Conservation (phyloP, 2,113 vertebrate genomes). For the Percopsis transmontana region DNA sequence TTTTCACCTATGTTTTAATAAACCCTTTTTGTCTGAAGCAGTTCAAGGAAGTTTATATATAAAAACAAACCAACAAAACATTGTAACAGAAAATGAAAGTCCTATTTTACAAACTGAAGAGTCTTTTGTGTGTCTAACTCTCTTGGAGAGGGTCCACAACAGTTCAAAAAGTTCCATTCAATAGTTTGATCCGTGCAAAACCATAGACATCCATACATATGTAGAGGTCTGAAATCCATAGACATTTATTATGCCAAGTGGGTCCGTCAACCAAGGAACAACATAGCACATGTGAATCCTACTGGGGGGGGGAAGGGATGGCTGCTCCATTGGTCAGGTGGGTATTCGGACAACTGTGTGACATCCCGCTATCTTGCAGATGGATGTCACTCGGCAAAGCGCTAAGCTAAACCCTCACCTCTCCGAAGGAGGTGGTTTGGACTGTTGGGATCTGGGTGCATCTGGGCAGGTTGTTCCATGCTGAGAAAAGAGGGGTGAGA, state of each 20-base stretch:
- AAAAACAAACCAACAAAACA: constrained; percentile 78
- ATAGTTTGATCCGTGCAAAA: constrained; percentile 32
- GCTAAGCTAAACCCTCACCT: constrained; percentile 41
- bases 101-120: constrained; percentile 58
- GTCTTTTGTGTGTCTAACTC: constrained; percentile 64
- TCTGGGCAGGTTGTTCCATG: constrained; percentile 44
- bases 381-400: constrained; percentile 34
- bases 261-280: constrained; percentile 31
- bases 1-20: constrained; percentile 79
- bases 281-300: constrained; percentile 34
- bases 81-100: constrained; percentile 46
- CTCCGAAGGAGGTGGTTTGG: constrained; percentile 13
- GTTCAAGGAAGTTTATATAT: constrained; percentile 91
- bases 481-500: constrained; percentile 18
- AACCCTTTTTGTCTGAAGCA: constrained; percentile 80
- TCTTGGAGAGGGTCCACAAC: constrained; percentile 63
- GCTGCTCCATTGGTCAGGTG: constrained; percentile 28
- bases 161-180: constrained; percentile 38
- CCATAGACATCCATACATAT: constrained; percentile 33
- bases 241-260: constrained; percentile 14
- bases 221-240: constrained; percentile 18
- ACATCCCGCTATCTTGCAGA: constrained; percentile 47
- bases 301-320: constrained; percentile 12
- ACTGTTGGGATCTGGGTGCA: constrained; percentile 18
- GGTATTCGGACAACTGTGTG: constrained; percentile 29